Conservation (phyloP, 1,140 invertebrate species). For the Brevipalpus yothersi region DNA sequence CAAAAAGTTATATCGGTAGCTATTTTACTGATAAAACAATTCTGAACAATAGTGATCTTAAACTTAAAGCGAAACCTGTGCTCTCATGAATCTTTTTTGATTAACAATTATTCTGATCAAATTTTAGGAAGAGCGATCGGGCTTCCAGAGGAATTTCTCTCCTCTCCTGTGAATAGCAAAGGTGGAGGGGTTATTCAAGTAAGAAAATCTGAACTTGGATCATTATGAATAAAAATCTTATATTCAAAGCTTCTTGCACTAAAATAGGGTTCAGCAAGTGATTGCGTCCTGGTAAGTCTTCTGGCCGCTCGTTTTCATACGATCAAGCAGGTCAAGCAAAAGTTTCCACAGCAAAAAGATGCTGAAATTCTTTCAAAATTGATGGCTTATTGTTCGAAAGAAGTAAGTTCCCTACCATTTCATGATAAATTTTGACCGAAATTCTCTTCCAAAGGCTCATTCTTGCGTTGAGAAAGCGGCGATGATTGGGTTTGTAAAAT, state of each 20-base stretch:
- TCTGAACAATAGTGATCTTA: too few relatives aligned
- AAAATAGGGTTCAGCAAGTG: slow-evolving; percentile 74
- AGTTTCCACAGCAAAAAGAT: slow-evolving; percentile 63
- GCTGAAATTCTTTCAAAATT: slow-evolving; percentile 76
- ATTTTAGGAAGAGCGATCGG: slow-evolving; percentile 25
- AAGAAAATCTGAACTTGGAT: neutral
- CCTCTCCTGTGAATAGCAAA: slow-evolving; percentile 21
- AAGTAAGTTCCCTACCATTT: slow-evolving; percentile 19
- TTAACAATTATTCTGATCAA: neutral
- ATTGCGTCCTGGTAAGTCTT: slow-evolving; percentile 85
- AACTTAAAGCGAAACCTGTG: too few relatives aligned
- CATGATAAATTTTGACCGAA: neutral
- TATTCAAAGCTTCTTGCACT: neutral
- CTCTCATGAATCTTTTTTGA: too few relatives aligned
- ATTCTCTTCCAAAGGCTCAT: slow-evolving; percentile 34
- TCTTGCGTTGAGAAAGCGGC: slow-evolving; percentile 98
- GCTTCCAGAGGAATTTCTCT: slow-evolving; percentile 27
- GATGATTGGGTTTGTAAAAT: slow-evolving; percentile 93
- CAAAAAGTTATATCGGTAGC: too few relatives aligned
- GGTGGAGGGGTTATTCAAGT: slow-evolving; percentile 33
- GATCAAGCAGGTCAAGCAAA: slow-evolving; percentile 64
- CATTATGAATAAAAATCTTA: too few relatives aligned
- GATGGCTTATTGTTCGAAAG: slow-evolving; percentile 54
- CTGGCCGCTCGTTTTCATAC: slow-evolving; percentile 79
- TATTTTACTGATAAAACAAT: too few relatives aligned